Evolutionary conservation across 2,113 vertebrate genomes (phyloP).

Genomic region (Orientallactaga bullata): DNA sequence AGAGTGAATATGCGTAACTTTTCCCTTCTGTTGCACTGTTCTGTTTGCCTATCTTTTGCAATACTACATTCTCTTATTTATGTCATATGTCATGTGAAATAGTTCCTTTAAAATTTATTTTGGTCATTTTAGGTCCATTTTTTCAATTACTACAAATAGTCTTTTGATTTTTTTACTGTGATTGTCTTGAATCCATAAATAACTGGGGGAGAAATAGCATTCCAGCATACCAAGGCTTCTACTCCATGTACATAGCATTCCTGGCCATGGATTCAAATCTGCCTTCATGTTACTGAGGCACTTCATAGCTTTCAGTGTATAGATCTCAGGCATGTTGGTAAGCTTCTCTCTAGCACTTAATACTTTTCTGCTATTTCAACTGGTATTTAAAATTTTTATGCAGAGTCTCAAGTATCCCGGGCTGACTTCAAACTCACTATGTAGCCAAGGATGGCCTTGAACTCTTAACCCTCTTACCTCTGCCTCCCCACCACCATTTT

Average conservation of each 20-base stretch:
- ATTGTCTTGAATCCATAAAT: neutral
- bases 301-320: neutral
- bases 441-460: neutral
- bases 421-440: neutral
- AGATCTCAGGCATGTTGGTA: neutral
- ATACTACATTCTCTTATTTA: neutral
- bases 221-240: neutral
- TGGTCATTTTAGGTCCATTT: neutral
- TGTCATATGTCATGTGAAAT: neutral
- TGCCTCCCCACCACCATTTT: no score
- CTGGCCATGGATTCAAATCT: no score
- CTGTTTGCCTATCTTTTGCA: neutral
- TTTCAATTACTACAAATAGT: neutral
- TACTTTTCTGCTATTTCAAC: neutral
- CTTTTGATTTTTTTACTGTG: neutral
- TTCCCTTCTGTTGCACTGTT: neutral
- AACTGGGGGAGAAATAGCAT: neutral
- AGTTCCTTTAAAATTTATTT: neutral
- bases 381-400: neutral
- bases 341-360: neutral
- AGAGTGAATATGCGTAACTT: no score
- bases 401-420: neutral
- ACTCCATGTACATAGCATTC: accelerated
- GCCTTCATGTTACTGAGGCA: neutral
- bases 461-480: neutral